A percentile compares a stretch with the other conserved stretches of the same genome.
These are phyloP conservation scores for Chaetops frenatus DNA, from an alignment of 2,113 vertebrate genomes.

Conservation along the genomic window DNA sequence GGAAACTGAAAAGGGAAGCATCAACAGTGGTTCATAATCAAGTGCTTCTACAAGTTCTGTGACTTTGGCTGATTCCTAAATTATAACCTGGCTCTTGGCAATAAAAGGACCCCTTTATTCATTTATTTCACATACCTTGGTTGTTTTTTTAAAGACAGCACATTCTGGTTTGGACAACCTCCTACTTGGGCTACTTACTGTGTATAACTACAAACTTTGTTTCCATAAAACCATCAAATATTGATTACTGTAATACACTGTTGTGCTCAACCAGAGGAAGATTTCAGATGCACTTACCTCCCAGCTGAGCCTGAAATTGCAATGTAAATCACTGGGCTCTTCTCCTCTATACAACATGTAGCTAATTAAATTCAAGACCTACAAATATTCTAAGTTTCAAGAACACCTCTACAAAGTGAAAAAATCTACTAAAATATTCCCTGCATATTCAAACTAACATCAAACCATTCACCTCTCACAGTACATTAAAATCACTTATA, in stretches of 20 bases:
- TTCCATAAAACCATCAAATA: background rate
- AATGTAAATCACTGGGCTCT: background rate
- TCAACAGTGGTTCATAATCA: background rate
- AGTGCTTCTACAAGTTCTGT: background rate
- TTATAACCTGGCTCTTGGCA: background rate
- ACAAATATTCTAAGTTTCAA: slow-evolving; percentile 2
- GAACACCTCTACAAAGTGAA: background rate
- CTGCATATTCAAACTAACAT: background rate
- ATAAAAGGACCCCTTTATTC: background rate
- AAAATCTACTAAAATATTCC: background rate
- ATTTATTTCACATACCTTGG: background rate
- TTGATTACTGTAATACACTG: background rate
- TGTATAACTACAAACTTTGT: background rate
- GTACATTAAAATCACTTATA: background rate
- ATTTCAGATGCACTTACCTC: background rate
- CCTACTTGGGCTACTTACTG: background rate
- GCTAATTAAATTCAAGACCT: background rate
- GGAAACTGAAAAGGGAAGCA: background rate
- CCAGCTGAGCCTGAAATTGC: background rate
- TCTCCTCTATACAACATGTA: background rate
- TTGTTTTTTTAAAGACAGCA: background rate
- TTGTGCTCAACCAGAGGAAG: background rate
- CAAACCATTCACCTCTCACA: background rate
- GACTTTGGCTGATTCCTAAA: background rate
- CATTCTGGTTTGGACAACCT: background rate